Conservation (phyloP, 2,113 vertebrate genomes). For the Ibidorhyncha struthersii region DNA sequence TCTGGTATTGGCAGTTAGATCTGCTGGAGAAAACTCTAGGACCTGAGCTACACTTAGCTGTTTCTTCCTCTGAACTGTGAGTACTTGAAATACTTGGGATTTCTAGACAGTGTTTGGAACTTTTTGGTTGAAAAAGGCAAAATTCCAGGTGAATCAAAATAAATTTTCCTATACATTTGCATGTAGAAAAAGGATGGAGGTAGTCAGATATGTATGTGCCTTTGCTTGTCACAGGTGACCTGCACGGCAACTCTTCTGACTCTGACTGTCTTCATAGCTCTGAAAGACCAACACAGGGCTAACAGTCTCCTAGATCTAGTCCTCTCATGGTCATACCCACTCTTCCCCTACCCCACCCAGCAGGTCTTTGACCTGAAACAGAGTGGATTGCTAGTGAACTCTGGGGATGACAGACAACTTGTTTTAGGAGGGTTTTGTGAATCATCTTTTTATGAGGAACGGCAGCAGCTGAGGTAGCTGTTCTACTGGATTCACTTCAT, state of each 20-base stretch:
- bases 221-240: neutral
- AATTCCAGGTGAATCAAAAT: neutral
- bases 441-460: neutral
- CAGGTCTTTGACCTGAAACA: neutral
- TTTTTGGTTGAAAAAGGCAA: neutral
- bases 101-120: neutral
- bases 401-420: neutral
- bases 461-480: neutral
- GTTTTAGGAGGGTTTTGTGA: neutral
- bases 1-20: neutral
- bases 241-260: neutral
- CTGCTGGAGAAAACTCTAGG: neutral
- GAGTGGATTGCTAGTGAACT: neutral
- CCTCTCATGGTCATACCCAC: neutral
- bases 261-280: neutral
- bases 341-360: neutral
- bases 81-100: neutral
- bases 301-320: neutral
- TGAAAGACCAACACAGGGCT: neutral
- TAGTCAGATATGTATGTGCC: rapidly evolving
- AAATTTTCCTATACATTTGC: neutral
- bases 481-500: neutral
- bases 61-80: neutral
- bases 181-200: neutral
- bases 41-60: neutral